A percentile compares a stretch with the other conserved stretches of the same genome.
phyloP scores from a whole-genome alignment of 2,113 vertebrate genomes.

The Crotalus horridus region DNA sequence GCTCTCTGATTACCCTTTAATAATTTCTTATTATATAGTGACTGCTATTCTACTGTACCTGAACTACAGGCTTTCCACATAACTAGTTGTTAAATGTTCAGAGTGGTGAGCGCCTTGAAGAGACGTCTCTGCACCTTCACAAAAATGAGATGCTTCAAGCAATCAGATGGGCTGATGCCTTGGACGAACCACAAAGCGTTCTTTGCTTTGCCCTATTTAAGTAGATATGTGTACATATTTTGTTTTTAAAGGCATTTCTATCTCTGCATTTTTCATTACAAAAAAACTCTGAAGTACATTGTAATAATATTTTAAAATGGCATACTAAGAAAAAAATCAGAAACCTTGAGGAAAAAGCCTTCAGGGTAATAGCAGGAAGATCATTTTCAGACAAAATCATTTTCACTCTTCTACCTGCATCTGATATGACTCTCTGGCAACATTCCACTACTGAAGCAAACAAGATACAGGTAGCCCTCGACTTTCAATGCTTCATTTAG shows the following conservation, averaged over 20 bases:
- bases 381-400: background rate
- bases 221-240: background rate
- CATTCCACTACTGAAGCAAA: background rate
- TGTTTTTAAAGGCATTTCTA: background rate
- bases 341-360: background rate
- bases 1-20: background rate
- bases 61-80: background rate
- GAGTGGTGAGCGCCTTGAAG: background rate
- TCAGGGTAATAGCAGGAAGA: background rate
- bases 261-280: background rate
- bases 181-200: background rate
- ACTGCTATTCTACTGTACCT: background rate
- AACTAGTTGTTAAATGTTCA: background rate
- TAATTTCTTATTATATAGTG: background rate
- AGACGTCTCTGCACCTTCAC: background rate
- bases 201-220: background rate
- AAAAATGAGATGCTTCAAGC: background rate
- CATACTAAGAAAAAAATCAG: background rate
- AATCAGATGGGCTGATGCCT: background rate
- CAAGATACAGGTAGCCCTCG: background rate
- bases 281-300: background rate
- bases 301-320: background rate
- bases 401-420: background rate
- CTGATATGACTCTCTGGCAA: background rate
- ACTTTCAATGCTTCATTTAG: background rate